A percentile compares a stretch with the other conserved stretches of the same genome.
Evolutionary conservation across 2,113 vertebrate genomes (phyloP).

Genomic region (Oreochromis tanganicae): DNA sequence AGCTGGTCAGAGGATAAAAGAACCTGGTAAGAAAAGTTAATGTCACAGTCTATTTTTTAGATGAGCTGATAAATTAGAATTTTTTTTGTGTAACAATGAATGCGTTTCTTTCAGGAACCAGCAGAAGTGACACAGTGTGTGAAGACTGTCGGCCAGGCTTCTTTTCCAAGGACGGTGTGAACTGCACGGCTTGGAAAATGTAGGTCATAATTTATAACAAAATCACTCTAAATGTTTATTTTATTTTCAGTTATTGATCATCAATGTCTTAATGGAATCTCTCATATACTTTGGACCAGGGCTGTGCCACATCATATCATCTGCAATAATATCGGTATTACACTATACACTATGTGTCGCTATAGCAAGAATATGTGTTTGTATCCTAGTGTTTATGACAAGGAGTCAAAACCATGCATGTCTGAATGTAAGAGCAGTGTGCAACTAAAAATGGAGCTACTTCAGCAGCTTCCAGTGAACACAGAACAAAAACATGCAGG

Average conservation of each 20-base stretch:
- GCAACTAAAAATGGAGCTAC: neutral
- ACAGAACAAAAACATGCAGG: neutral
- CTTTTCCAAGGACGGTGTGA: neutral
- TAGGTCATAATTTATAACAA: neutral
- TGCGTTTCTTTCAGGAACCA: constrained; percentile 1
- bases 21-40: neutral
- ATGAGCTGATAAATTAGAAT: rapidly evolving
- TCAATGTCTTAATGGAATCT: neutral
- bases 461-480: neutral
- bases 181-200: neutral
- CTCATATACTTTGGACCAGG: rapidly evolving
- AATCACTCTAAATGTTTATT: neutral
- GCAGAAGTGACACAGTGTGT: neutral
- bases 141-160: neutral
- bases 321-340: neutral
- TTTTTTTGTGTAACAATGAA: neutral
- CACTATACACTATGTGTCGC: neutral
- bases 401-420: neutral
- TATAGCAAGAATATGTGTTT: neutral
- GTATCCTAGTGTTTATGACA: neutral
- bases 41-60: neutral
- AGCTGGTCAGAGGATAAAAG: neutral
- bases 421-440: neutral
- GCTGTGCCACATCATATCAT: neutral
- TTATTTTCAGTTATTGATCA: neutral